Conservation (phyloP, 2,888 invertebrate species). For the Nymphalis c-album region DNA sequence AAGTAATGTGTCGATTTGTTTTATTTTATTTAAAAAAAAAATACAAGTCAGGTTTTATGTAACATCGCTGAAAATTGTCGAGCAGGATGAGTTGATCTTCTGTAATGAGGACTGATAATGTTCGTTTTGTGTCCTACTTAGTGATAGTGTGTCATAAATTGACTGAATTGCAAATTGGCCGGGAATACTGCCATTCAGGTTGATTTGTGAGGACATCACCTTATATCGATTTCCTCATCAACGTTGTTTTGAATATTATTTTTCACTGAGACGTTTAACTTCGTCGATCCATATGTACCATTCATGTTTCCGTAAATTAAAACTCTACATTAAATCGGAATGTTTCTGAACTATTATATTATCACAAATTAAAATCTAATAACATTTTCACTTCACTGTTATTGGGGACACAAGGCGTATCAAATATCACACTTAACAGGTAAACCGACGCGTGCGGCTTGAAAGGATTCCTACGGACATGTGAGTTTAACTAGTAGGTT, state of each 20-base stretch:
- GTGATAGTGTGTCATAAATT: slow-evolving; percentile 51
- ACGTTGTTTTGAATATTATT: slow-evolving; percentile 50
- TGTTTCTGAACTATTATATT: slow-evolving; percentile 7
- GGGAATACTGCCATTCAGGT: slow-evolving; percentile 27
- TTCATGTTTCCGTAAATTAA: slow-evolving; percentile 32
- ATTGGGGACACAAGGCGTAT: slow-evolving; percentile 33
- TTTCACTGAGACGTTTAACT: slow-evolving; percentile 52
- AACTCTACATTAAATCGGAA: slow-evolving; percentile 1
- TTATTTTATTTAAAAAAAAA: neutral
- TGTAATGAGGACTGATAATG: slow-evolving; percentile 47
- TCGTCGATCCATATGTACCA: slow-evolving; percentile 69
- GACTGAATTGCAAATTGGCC: slow-evolving; percentile 55
- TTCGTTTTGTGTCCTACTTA: slow-evolving; percentile 52
- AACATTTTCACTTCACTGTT: slow-evolving; percentile 36
- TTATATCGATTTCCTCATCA: slow-evolving; percentile 55
- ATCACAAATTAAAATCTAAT: slow-evolving; percentile 19
- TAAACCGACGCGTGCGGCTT: slow-evolving; percentile 59
- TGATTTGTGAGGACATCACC: slow-evolving; percentile 50
- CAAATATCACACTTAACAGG: slow-evolving; percentile 36
- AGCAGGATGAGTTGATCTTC: slow-evolving; percentile 44
- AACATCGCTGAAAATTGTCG: slow-evolving; percentile 21
- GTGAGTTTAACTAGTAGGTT: slow-evolving; percentile 49
- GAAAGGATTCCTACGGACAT: slow-evolving; percentile 60
- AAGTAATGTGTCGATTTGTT: neutral
- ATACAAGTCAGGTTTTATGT: neutral